Evolutionary conservation across 2,888 invertebrate genomes (phyloP).

Genomic region (Parelbella ahira): DNA sequence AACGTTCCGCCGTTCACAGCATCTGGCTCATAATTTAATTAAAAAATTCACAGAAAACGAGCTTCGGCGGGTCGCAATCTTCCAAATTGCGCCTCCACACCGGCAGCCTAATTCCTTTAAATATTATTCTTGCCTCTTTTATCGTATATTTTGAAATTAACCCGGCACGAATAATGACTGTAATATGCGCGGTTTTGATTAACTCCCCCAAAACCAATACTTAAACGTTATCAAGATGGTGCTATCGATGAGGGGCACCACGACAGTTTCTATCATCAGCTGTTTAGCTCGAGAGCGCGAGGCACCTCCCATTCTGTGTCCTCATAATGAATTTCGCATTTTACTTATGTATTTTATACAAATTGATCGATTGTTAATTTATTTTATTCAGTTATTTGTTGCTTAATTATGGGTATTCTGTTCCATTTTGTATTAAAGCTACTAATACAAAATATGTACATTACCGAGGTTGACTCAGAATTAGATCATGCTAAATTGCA

Average conservation of each 20-base stretch:
- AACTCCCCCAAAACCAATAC: slow-evolving; percentile 76
- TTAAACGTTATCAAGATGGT: slow-evolving; percentile 64
- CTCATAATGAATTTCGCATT: slow-evolving; percentile 33
- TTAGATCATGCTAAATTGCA: too few relatives aligned
- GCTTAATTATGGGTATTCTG: too few relatives aligned
- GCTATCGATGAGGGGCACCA: slow-evolving; percentile 40
- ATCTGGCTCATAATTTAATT: slow-evolving; percentile 76
- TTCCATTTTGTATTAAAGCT: too few relatives aligned
- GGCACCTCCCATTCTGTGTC: slow-evolving; percentile 47
- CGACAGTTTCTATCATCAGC: slow-evolving; percentile 27
- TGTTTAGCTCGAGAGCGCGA: slow-evolving; percentile 15
- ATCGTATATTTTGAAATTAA: slow-evolving; percentile 77
- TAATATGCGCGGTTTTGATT: slow-evolving; percentile 70
- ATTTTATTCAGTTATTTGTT: too few relatives aligned
- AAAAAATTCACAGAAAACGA: slow-evolving; percentile 78
- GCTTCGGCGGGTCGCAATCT: slow-evolving; percentile 61
- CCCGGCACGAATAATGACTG: slow-evolving; percentile 63
- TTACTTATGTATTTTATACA: too few relatives aligned
- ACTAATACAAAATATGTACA: too few relatives aligned
- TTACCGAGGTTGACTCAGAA: too few relatives aligned
- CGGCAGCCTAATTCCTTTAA: slow-evolving; percentile 76
- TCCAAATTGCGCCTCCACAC: slow-evolving; percentile 60
- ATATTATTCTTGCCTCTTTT: slow-evolving; percentile 71
- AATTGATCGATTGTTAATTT: too few relatives aligned
- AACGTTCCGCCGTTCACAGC: slow-evolving; percentile 56